Conservation (phyloP, 1,140 invertebrate species). For the Brachionus sp. region DNA sequence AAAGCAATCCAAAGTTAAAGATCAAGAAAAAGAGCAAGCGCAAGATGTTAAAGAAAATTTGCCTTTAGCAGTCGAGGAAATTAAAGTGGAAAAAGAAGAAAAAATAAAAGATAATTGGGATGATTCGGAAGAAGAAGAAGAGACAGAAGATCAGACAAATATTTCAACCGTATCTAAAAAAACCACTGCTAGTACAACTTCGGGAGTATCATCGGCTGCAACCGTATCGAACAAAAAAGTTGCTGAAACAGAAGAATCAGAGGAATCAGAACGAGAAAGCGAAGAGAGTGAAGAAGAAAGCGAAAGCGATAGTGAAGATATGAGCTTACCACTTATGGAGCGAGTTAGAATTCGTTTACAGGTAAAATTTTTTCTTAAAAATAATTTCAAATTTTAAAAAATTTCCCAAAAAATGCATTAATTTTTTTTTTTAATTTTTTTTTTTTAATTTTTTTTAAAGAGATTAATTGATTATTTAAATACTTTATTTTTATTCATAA, state of each 20-base stretch:
- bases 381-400: too few species aligned
- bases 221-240: constrained; percentile 41
- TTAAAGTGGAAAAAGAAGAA: constrained; percentile 46
- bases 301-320: background rate
- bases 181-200: constrained; percentile 41
- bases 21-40: background rate
- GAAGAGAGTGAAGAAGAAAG: background rate
- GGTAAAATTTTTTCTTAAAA: background rate
- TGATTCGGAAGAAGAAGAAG: constrained; percentile 47
- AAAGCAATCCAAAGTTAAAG: constrained; percentile 2
- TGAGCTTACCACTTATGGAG: constrained; percentile 1
- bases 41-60: background rate
- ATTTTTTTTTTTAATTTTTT: too few species aligned
- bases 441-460: too few species aligned
- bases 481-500: too few species aligned
- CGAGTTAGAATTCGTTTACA: background rate
- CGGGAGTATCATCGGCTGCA: constrained; percentile 49
- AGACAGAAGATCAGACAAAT: constrained; percentile 16
- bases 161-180: background rate
- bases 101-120: constrained; percentile 52
- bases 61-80: background rate
- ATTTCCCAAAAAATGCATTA: too few species aligned
- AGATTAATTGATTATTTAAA: too few species aligned
- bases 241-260: constrained; percentile 49
- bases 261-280: constrained; percentile 16